Evolutionary conservation across 2,797 vertebrate genomes (phyloP).

Genomic region (Enteromius radiatus): DNA sequence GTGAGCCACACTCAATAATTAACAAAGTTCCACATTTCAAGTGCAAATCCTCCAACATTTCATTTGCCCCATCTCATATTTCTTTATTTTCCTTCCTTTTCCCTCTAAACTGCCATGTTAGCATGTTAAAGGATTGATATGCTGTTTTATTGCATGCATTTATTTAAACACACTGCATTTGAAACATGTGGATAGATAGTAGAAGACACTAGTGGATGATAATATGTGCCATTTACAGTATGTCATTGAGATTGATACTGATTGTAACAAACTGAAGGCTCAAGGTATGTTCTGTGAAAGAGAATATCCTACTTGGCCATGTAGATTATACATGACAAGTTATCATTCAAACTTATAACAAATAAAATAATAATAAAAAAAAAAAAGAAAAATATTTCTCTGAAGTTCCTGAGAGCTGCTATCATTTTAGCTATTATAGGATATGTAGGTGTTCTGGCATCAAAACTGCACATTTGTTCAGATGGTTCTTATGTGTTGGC

Average conservation of each 20-base stretch:
- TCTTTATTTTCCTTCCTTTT: not conserved
- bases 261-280: not conserved
- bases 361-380: not conserved
- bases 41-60: conserved; percentile 30
- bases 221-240: not conserved
- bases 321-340: not conserved
- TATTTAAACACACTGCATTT: not conserved
- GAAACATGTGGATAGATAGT: not conserved
- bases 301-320: not conserved
- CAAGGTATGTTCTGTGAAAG: not conserved
- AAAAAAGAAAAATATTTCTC: not conserved
- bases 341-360: not conserved
- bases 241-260: not conserved
- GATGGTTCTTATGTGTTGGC: conserved; percentile 8
- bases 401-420: not conserved
- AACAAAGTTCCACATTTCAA: conserved; percentile 50
- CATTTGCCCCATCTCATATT: not conserved
- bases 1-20: conserved; percentile 46
- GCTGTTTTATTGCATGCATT: not conserved
- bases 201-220: not conserved
- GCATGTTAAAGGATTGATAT: not conserved
- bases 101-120: not conserved
- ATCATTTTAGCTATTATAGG: conserved; percentile 12
- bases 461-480: conserved; percentile 4
- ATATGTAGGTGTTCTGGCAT: conserved; percentile 24